These are phyloP conservation scores for Lophotis ruficrista DNA, from an alignment of 2,113 vertebrate species.

Conservation along the genomic window DNA sequence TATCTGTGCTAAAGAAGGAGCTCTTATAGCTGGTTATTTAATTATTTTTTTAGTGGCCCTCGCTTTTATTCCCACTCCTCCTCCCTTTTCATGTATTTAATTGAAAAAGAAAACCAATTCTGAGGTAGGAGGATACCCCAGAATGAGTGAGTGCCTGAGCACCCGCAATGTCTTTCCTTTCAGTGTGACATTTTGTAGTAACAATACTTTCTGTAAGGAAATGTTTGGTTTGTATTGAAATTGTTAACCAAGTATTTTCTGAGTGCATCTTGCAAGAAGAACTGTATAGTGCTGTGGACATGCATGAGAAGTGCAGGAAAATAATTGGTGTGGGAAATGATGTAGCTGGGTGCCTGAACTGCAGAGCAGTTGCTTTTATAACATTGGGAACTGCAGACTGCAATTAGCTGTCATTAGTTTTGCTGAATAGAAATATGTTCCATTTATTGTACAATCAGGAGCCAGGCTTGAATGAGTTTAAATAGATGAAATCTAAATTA, in stretches of 20 bases:
- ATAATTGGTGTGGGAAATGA: conserved; percentile 69
- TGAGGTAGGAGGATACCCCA: background rate
- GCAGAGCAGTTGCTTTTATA: conserved; percentile 69
- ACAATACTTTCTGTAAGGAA: accelerated
- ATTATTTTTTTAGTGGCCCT: background rate
- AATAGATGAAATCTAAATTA: conserved; percentile 84
- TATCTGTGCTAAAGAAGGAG: background rate
- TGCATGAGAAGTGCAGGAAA: conserved; percentile 27
- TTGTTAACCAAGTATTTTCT: background rate
- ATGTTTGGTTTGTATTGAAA: background rate
- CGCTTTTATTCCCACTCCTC: background rate
- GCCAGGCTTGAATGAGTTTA: conserved; percentile 78
- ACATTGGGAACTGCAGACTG: conserved; percentile 69
- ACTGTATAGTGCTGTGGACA: background rate
- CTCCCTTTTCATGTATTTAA: background rate
- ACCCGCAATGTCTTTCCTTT: background rate
- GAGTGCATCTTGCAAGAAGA: background rate
- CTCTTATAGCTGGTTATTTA: background rate
- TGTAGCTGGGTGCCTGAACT: conserved; percentile 59
- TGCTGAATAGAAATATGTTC: conserved; percentile 81
- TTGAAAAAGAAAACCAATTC: background rate
- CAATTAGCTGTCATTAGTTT: conserved; percentile 84
- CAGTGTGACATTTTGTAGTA: background rate
- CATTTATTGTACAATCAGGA: conserved; percentile 80
- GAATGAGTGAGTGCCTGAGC: background rate